Percentiles rank a stretch among this genome's conserved stretches.
These are phyloP conservation scores for Stenodera caucasica DNA, from an alignment of 2,888 invertebrate species.

Conservation along the genomic window DNA sequence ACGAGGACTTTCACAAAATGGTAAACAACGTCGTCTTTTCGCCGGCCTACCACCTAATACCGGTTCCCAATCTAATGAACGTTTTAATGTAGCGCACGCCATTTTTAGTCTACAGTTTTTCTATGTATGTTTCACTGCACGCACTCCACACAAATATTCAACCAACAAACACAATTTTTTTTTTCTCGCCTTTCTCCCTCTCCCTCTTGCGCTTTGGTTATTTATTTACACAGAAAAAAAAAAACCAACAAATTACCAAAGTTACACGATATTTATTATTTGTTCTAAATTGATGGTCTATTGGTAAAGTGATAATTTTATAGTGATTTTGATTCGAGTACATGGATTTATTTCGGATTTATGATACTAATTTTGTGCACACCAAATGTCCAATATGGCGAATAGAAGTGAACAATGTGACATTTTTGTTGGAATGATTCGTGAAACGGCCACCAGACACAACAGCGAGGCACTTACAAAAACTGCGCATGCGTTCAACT, in stretches of 20 bases:
- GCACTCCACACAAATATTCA: slow-evolving; percentile 33
- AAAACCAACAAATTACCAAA: slow-evolving; percentile 3
- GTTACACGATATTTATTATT: neutral
- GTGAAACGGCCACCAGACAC: slow-evolving; percentile 17
- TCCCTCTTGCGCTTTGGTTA: slow-evolving; percentile 21
- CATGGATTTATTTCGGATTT: slow-evolving; percentile 9
- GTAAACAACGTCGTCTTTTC: slow-evolving; percentile 89
- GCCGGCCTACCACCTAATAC: slow-evolving; percentile 82
- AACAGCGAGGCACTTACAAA: slow-evolving; percentile 8
- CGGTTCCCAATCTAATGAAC: slow-evolving; percentile 94
- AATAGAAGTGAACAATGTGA: slow-evolving; percentile 45
- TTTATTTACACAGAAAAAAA: slow-evolving; percentile 23
- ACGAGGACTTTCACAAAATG: slow-evolving; percentile 72
- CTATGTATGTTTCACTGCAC: slow-evolving; percentile 46
- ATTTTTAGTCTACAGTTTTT: slow-evolving; percentile 63
- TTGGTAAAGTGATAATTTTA: neutral
- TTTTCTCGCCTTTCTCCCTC: neutral
- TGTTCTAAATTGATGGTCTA: slow-evolving; percentile 7
- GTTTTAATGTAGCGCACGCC: slow-evolving; percentile 98
- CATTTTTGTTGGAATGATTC: slow-evolving; percentile 40
- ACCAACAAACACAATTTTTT: slow-evolving; percentile 42
- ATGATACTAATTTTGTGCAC: slow-evolving; percentile 28
- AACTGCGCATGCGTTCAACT: slow-evolving; percentile 14
- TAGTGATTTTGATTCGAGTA: slow-evolving; percentile 10
- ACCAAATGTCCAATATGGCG: slow-evolving; percentile 50